These are phyloP conservation scores for Grallaria varia DNA, from an alignment of 2,113 vertebrate genomes.

Conservation along the genomic window DNA sequence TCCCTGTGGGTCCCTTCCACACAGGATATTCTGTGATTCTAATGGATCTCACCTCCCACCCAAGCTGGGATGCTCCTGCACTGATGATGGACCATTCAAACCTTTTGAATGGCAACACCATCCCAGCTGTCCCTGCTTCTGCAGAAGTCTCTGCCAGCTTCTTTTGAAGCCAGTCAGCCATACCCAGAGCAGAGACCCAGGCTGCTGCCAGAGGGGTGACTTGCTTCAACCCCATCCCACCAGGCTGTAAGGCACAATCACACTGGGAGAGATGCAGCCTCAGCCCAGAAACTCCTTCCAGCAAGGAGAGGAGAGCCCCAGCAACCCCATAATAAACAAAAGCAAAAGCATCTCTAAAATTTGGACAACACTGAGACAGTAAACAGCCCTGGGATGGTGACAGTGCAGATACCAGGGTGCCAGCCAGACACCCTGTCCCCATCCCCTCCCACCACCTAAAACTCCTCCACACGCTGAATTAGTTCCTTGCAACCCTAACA, in stretches of 20 bases:
- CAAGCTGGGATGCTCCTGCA: neutral
- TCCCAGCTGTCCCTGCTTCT: neutral
- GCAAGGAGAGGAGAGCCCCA: neutral
- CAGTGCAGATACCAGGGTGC: neutral
- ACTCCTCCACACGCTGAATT: neutral
- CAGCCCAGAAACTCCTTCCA: neutral
- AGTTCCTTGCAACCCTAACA: neutral
- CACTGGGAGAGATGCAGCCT: neutral
- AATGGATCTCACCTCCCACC: neutral
- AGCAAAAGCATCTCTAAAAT: neutral
- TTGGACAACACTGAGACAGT: fast-evolving
- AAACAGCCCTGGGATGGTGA: neutral
- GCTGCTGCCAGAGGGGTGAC: neutral
- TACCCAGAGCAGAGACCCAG: neutral
- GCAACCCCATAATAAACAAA: neutral
- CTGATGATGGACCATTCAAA: neutral
- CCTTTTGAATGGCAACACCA: neutral
- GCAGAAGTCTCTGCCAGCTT: neutral
- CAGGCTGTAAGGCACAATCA: neutral
- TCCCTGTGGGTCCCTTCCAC: no score
- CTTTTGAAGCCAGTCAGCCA: neutral
- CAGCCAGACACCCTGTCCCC: neutral
- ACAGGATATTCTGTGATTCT: neutral
- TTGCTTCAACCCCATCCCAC: neutral
- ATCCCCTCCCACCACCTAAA: neutral